Base-by-base conservation (phyloP, 2,888 invertebrate genomes). In the Gymnosoma rotundatum region DNA sequence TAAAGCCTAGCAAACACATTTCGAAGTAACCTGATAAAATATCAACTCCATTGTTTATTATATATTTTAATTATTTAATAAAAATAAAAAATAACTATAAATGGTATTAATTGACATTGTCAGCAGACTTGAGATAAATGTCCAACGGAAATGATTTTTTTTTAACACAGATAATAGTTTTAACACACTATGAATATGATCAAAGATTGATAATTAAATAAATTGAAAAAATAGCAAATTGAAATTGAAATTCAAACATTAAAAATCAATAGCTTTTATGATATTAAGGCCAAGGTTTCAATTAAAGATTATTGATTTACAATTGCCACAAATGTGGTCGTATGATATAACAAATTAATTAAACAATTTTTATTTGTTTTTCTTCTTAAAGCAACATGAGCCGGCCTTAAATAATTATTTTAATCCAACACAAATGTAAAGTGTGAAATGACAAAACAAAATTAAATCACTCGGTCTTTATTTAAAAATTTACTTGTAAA, bases 371-470 rank as follows among this genome's bases (percentile, higher is more conserved):
- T 52, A 18, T 52, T 50, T 9, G 70, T 52, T 8, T 60, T 50
- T 20, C 38, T 76, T 45, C 20, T 32, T 67, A 45, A 56, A 84
- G 83, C 76, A 78, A 63, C 52, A 84, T 84, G 83, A 73, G 66
- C 76, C 73, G 61, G 69, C 73, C 80, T 80, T 81, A 78, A 74
- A 52, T 78, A 78, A 74, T 45, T 52, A 66, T 45, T 42, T 25
- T n/a, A 76, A 69, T 16, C 32, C 18, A 63, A 74, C 50, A 42
- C 21, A 74, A 66, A 54, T 32, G 20, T 52, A 32, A 60, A 58
- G 48, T 52, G 20, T 42, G 10, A 42, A 42, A 12, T 42, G 42
- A 9, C n/a, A 63, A 63, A 14, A 32, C 0, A 36, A 1, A 50
- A n/a, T 32, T 16, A 32, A 56, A 56, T 72, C 14, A 56, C 52